Percentiles rank a stretch among this genome's conserved stretches.
phyloP scores from a whole-genome alignment of 2,113 vertebrate species.

The Sminthopsis crassicaudata region DNA sequence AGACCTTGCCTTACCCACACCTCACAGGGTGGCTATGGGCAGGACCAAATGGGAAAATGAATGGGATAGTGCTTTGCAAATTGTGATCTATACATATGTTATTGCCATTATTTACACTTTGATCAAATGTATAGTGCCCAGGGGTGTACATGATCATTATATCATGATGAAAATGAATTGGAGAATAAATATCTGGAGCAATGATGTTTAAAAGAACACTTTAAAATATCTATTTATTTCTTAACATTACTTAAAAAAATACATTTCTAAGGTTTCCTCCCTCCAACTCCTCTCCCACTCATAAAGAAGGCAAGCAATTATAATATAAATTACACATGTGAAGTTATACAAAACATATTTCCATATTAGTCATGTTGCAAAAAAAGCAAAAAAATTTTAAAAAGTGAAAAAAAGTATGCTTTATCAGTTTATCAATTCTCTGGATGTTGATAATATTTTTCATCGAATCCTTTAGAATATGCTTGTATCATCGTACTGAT shows the following conservation, averaged over 20 bases:
- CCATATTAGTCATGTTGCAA: background rate
- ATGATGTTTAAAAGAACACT: background rate
- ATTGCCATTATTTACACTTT: background rate
- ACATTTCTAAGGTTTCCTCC: background rate
- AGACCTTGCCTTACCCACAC: background rate
- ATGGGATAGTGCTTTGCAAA: no score
- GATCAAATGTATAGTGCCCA: background rate
- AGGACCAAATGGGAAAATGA: background rate
- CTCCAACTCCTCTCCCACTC: background rate
- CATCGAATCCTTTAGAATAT: no score
- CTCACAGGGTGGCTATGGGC: background rate
- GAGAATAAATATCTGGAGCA: background rate
- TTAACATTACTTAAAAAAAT: background rate
- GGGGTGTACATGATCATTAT: background rate
- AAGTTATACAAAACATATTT: background rate
- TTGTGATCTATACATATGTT: no score
- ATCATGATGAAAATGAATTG: background rate
- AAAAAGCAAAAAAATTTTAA: background rate
- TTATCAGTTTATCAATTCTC: background rate
- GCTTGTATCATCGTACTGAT: no score
- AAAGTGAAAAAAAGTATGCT: background rate
- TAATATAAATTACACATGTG: background rate
- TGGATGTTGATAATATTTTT: no score
- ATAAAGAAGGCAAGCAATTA: background rate
- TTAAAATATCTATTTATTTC: background rate